Conservation (phyloP, 2,888 invertebrate genomes). For the Trimorus sp. region DNA sequence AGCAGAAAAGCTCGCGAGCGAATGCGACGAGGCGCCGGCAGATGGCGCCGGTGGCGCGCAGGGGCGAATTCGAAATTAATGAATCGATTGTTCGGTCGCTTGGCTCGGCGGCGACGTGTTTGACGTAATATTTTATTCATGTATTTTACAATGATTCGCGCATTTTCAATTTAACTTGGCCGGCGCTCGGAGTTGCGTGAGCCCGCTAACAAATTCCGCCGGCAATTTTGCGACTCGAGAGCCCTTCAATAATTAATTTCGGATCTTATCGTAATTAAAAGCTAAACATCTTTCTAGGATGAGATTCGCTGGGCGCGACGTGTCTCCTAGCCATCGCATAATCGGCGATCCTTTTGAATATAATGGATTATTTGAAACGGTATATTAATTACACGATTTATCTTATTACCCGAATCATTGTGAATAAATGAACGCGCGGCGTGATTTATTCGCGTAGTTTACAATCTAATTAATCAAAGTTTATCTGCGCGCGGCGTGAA, state of each 20-base stretch:
- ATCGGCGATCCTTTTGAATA: constrained; percentile 19
- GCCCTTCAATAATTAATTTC: constrained; percentile 30
- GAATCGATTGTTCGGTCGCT: constrained; percentile 31
- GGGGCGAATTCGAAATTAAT: constrained; percentile 61
- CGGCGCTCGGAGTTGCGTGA: too few species aligned
- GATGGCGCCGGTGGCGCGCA: constrained; percentile 73
- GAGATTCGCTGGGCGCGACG: constrained; percentile 2
- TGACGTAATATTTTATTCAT: constrained; percentile 10
- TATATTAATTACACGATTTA: constrained; percentile 32
- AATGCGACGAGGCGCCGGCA: constrained; percentile 70
- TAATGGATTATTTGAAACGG: constrained; percentile 28
- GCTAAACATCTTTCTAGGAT: constrained; percentile 21
- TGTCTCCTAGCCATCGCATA: not conserved
- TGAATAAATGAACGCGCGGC: constrained; percentile 2
- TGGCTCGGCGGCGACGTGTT: not conserved
- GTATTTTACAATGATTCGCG: not conserved
- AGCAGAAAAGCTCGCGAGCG: constrained; percentile 46
- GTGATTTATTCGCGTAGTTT: constrained; percentile 31
- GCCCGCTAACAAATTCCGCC: not conserved
- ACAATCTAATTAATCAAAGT: constrained; percentile 38
- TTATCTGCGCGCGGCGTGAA: constrained; percentile 17
- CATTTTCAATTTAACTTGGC: constrained; percentile 12
- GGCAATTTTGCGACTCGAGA: constrained; percentile 8
- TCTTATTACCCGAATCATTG: constrained; percentile 19
- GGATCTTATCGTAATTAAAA: constrained; percentile 25